These are phyloP conservation scores for Drosophila affinis DNA, from an alignment of 2,888 invertebrate species.

Conservation along the genomic window DNA sequence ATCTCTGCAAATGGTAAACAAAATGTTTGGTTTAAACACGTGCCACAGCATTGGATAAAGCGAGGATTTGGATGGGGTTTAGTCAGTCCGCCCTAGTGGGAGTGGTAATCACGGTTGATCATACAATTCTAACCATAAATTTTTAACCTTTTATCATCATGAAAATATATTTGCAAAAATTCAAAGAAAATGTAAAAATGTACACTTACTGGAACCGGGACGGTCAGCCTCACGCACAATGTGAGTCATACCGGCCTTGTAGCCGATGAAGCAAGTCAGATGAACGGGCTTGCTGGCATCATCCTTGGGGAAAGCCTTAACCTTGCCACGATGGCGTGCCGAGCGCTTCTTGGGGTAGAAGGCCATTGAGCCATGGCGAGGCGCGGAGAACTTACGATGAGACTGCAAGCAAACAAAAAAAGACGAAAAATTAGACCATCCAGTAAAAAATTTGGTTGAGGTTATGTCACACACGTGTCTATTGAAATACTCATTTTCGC, in stretches of 20 bases:
- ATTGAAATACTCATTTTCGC: not conserved
- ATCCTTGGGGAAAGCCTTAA: conserved; percentile 99
- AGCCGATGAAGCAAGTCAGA: conserved; percentile 98
- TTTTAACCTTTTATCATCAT: conserved; percentile 82
- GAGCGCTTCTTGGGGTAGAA: conserved; percentile 99
- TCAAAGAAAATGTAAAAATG: too few species aligned
- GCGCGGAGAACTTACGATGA: conserved; percentile 99
- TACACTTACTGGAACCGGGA: conserved; percentile 97
- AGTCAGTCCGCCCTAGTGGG: conserved; percentile 85
- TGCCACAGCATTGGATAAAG: not conserved
- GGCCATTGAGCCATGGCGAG: conserved; percentile 99
- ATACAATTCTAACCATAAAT: conserved; percentile 82
- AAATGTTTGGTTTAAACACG: conserved; percentile 35
- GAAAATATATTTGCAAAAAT: conserved; percentile 24
- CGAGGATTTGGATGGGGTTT: not conserved
- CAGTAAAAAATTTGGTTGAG: conserved; percentile 4
- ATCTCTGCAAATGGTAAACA: conserved; percentile 88
- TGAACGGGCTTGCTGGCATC: conserved; percentile 98
- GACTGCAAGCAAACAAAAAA: conserved; percentile 87
- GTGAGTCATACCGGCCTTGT: conserved; percentile 99
- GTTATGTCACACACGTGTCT: conserved; percentile 43
- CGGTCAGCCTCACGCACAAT: conserved; percentile 99
- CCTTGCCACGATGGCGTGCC: conserved; percentile 98
- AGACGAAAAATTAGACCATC: not conserved
- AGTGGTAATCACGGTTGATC: conserved; percentile 81